Evolutionary conservation across 2,113 vertebrate genomes (phyloP).

Genomic region (Campylomormyrus numenius): DNA sequence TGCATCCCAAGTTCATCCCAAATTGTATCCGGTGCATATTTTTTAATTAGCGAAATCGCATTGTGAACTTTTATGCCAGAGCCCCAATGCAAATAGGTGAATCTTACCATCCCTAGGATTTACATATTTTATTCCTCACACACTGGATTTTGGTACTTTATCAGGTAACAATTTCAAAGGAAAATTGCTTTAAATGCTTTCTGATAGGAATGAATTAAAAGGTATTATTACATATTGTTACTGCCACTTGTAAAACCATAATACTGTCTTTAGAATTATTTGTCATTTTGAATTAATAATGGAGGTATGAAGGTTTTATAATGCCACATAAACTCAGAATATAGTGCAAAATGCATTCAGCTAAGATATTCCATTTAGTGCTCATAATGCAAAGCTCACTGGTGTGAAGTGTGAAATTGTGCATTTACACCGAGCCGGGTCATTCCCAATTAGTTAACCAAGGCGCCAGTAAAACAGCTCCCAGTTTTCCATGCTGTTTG

Average conservation of each 20-base stretch:
- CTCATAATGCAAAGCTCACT: not conserved
- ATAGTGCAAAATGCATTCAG: too few species aligned
- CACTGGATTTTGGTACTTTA: not conserved
- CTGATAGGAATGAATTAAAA: not conserved
- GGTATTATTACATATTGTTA: not conserved
- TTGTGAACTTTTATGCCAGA: not conserved
- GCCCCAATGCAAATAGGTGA: not conserved
- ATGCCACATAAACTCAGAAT: not conserved
- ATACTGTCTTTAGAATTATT: not conserved
- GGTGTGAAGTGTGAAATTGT: not conserved
- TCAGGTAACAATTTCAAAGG: not conserved
- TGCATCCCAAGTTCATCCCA: not conserved
- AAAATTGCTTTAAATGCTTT: not conserved
- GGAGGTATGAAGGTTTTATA: not conserved
- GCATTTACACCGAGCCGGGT: not conserved
- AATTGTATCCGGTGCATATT: not conserved
- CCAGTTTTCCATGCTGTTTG: not conserved
- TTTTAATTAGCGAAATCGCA: not conserved
- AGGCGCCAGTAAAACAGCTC: not conserved
- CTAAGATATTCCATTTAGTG: not conserved
- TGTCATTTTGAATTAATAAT: not conserved
- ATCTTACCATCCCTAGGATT: not conserved
- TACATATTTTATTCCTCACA: not conserved
- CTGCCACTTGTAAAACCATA: not conserved
- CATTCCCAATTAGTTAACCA: not conserved